phyloP scores from a whole-genome alignment of 2,797 vertebrate genomes.

The Calcarius lapponicus region DNA sequence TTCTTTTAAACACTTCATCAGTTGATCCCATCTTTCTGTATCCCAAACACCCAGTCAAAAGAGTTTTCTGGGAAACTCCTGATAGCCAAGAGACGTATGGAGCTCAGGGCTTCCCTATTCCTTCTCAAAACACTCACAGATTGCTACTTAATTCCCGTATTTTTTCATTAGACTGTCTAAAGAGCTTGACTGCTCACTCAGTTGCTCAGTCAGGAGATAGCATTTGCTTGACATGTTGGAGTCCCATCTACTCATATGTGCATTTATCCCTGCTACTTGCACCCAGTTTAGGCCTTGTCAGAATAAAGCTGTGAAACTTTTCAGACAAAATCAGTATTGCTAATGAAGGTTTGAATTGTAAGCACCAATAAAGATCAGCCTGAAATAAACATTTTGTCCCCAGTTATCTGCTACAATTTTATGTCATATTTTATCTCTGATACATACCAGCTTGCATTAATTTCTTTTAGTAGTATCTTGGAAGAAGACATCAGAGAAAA shows the following conservation, averaged over 20 bases:
- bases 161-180: not conserved
- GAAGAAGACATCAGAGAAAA: not conserved
- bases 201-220: fast-evolving
- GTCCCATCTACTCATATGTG: not conserved
- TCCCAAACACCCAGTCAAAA: not conserved
- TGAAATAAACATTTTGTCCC: not conserved
- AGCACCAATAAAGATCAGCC: not conserved
- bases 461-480: not conserved
- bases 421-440: not conserved
- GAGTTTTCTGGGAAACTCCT: not conserved
- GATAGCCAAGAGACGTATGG: fast-evolving
- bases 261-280: not conserved
- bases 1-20: not conserved
- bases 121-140: not conserved
- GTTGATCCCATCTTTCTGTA: not conserved
- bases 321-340: not conserved
- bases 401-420: not conserved
- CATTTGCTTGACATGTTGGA: not conserved
- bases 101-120: not conserved
- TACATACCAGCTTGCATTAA: not conserved
- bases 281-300: not conserved
- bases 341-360: not conserved
- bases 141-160: not conserved
- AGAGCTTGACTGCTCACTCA: not conserved
- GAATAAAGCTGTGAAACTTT: not conserved